phyloP scores from a whole-genome alignment of 2,888 invertebrate species.

The Unio delphinus region DNA sequence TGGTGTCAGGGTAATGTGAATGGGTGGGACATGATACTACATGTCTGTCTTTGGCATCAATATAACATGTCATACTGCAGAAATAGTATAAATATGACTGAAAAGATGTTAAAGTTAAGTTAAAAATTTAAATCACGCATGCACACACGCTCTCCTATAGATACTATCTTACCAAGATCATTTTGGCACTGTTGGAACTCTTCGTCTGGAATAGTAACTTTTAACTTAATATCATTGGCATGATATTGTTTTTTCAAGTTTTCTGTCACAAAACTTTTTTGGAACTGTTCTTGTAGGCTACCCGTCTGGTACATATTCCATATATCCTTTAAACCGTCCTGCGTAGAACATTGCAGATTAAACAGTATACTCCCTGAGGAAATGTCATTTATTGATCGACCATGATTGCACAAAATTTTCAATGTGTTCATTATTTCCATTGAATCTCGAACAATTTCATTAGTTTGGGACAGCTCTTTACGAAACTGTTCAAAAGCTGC shows the following conservation, averaged over 20 bases:
- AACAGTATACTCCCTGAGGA: slow-evolving; percentile 43
- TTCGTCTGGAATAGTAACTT: slow-evolving; percentile 33
- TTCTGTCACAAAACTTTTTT: slow-evolving; percentile 37
- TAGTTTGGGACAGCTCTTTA: slow-evolving; percentile 47
- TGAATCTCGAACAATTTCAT: slow-evolving; percentile 41
- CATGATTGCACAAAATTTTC: slow-evolving; percentile 50
- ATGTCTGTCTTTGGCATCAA: too few species aligned
- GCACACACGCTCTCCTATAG: neutral
- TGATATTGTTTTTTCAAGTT: slow-evolving; percentile 21
- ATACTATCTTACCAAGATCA: slow-evolving; percentile 36
- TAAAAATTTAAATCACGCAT: too few species aligned
- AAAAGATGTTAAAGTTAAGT: too few species aligned
- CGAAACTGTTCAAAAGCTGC: slow-evolving; percentile 51
- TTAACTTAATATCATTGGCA: slow-evolving; percentile 27
- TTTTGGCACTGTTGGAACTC: slow-evolving; percentile 39
- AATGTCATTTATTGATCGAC: slow-evolving; percentile 33
- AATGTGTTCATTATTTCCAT: slow-evolving; percentile 49
- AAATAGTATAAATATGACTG: too few species aligned
- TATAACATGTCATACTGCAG: too few species aligned
- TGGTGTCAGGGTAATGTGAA: too few species aligned
- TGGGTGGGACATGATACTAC: too few species aligned
- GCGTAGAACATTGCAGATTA: slow-evolving; percentile 26
- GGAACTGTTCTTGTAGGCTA: slow-evolving; percentile 23
- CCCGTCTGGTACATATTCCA: slow-evolving; percentile 44
- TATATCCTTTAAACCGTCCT: slow-evolving; percentile 25